Percentiles rank a stretch among this genome's conserved stretches.
phyloP scores from a whole-genome alignment of 92 coral and sea anemone species.

The Heliopora coerulea region DNA sequence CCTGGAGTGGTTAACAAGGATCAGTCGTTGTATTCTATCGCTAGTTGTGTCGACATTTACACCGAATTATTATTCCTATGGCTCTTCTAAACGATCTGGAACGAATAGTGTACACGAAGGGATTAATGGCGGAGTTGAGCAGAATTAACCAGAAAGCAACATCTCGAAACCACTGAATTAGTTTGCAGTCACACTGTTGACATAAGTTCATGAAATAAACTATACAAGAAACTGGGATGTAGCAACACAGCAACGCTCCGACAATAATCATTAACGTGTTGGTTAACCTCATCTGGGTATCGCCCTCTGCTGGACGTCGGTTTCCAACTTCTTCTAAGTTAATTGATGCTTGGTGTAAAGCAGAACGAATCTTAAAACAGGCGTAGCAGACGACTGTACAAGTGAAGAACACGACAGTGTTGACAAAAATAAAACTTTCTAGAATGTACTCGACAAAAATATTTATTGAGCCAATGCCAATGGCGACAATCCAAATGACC shows the following conservation, averaged over 20 bases:
- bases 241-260: conserved; percentile 59
- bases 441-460: not conserved
- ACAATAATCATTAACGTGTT: conserved; percentile 66
- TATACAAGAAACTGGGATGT: conserved; percentile 61
- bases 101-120: conserved; percentile 54
- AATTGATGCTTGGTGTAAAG: not conserved
- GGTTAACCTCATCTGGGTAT: conserved; percentile 50
- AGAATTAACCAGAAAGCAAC: conserved; percentile 57
- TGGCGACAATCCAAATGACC: conserved; percentile 4
- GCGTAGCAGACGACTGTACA: not conserved
- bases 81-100: conserved; percentile 26
- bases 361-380: not conserved
- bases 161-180: conserved; percentile 73
- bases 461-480: conserved; percentile 3
- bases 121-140: conserved; percentile 70
- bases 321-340: not conserved
- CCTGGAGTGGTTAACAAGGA: too few relatives aligned
- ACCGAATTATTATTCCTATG: not conserved
- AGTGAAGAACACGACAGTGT: conserved; percentile 18
- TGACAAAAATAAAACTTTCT: conserved; percentile 23
- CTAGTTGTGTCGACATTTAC: conserved; percentile 3
- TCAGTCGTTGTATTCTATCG: too few relatives aligned
- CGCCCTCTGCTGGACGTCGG: not conserved
- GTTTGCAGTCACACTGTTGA: conserved; percentile 56
- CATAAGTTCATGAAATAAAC: conserved; percentile 71